Base-by-base conservation (phyloP, 2,888 invertebrate species). In the Flabesymbios commensalis region DNA sequence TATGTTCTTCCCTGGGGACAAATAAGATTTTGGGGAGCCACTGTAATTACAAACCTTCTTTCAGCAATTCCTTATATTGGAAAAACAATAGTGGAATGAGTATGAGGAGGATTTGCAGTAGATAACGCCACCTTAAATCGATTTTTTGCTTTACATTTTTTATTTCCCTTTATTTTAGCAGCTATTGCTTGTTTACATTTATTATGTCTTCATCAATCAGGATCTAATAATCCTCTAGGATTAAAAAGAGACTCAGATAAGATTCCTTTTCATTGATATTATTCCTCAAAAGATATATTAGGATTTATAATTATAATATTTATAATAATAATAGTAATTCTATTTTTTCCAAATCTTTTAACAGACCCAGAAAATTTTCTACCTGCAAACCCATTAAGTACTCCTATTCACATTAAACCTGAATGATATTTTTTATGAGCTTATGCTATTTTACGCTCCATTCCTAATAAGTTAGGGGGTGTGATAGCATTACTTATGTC, bases 391-490 rank as follows among this genome's bases (percentile, higher is more conserved):
- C 86, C 88, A 0, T 74, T 89, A 84, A 85, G 88, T 19, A 90
- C 90, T 0, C 90, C 90, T 0, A 79, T 86, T 5, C 90, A 90
- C 77, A 91, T 91, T 85, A 89, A 91, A 87, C 90, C 90, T 48
- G 91, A 92, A 87, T 91, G 90, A 88, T 91, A 91, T 80, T 92
- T 91, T 75, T 80, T 91, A 85, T 91, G 90, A 86, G 90, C 90
- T 17, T 91, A 91, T 81, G 89, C 90, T 22, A 90, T 91, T 85
- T 72, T 91, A 75, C 90, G 90, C 29, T 90, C 90, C 41, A 90
- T 91, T 61, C 90, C 90, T 4, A 90, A 89, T 84, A 90, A 91
- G 86, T 77, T 90, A 84, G 90, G 90, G 56, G 90, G 90, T 66
- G 90, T 90, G 49, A 83, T 90, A 74, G 88, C 88, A 0, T 75